Conservation (phyloP, 2,888 invertebrate genomes). For the Pocota personata region DNA sequence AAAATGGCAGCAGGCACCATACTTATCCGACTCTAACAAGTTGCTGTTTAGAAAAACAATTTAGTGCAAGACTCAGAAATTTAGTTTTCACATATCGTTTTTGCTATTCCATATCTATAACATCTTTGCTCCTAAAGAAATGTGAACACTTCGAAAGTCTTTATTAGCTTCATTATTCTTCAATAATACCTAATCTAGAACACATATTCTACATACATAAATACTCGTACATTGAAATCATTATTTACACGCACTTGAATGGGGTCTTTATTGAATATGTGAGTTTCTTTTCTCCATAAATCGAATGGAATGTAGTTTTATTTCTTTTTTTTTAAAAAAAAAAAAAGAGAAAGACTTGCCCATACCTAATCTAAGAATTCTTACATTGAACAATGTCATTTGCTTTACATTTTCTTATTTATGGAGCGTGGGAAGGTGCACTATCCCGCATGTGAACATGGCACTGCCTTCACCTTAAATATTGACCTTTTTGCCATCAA, state of each 20-base stretch:
- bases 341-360: not conserved
- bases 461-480: slow-evolving; percentile 63
- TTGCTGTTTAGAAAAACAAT: too few relatives aligned
- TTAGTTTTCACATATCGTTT: too few relatives aligned
- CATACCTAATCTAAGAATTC: slow-evolving; percentile 31
- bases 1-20: too few relatives aligned
- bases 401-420: slow-evolving; percentile 36
- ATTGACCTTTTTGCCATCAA: slow-evolving; percentile 73
- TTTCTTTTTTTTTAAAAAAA: not conserved
- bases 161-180: not conserved
- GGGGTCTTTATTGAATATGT: not conserved
- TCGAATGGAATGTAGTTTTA: not conserved
- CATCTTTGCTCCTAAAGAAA: too few relatives aligned
- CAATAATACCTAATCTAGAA: not conserved
- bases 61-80: too few relatives aligned
- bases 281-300: not conserved
- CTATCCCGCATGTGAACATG: slow-evolving; percentile 33
- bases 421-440: slow-evolving; percentile 71
- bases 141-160: not conserved
- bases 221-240: not conserved
- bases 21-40: too few relatives aligned
- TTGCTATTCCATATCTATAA: too few relatives aligned
- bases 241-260: not conserved
- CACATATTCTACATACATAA: not conserved
- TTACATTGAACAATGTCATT: slow-evolving; percentile 14